These are phyloP conservation scores for Limnephilus marmoratus DNA, from an alignment of 2,888 invertebrate species.

Conservation along the genomic window DNA sequence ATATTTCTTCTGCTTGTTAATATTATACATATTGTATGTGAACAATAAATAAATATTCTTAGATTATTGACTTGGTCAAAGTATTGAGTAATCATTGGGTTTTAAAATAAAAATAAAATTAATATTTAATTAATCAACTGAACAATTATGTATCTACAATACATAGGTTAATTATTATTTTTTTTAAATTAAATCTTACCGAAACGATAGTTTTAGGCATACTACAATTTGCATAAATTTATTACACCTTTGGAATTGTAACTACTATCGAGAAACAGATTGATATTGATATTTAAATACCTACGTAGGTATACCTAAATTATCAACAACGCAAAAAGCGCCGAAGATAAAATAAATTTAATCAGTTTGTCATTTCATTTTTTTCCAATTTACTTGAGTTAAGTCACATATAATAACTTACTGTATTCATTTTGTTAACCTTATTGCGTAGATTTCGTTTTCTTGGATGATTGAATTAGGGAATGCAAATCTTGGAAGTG, in stretches of 20 bases:
- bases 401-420: background rate
- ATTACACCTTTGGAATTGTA: background rate
- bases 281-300: too few species aligned
- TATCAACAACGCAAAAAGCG: background rate
- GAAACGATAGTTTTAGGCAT: background rate
- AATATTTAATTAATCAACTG: background rate
- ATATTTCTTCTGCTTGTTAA: background rate
- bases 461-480: too few species aligned
- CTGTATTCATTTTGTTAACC: background rate
- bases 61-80: too few species aligned
- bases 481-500: too few species aligned
- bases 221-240: background rate
- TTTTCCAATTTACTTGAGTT: background rate
- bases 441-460: background rate
- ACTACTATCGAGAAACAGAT: background rate
- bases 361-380: background rate
- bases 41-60: background rate
- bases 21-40: background rate
- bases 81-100: background rate
- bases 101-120: background rate
- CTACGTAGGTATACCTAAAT: background rate
- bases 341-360: background rate
- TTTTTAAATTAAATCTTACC: background rate
- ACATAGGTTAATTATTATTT: too few species aligned
- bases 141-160: background rate